Evolutionary conservation across 2,113 vertebrate genomes (phyloP).

Genomic region (Chaetorhynchus papuensis): DNA sequence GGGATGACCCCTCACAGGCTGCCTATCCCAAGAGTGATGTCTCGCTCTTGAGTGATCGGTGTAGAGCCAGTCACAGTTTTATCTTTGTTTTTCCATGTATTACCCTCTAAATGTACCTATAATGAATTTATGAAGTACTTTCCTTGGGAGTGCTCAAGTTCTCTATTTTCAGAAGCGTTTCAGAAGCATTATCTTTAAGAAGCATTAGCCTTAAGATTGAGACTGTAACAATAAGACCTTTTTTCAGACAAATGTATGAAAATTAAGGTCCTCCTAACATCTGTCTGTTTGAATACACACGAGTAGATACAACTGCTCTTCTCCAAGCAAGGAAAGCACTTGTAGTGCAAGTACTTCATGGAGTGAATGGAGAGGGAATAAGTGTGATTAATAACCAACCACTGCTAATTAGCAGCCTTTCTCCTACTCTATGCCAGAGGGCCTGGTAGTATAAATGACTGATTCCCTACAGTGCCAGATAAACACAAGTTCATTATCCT

Average conservation of each 20-base stretch:
- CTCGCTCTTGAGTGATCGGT: not conserved
- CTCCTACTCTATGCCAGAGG: not conserved
- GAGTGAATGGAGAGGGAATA: not conserved
- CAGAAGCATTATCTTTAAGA: not conserved
- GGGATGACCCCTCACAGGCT: not conserved
- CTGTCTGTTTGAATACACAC: not conserved
- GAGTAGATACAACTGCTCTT: not conserved
- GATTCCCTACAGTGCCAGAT: not conserved
- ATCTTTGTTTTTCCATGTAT: not conserved
- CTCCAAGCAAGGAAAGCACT: not conserved
- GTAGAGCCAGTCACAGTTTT: not conserved
- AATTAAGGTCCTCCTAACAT: not conserved
- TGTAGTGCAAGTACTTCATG: not conserved
- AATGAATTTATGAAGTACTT: not conserved
- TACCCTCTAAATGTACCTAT: not conserved
- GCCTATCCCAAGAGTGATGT: not conserved
- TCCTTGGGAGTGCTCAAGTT: not conserved
- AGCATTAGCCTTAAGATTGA: not conserved
- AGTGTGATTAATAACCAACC: constrained; percentile 45
- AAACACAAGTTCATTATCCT: constrained; percentile 18
- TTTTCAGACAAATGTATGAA: not conserved
- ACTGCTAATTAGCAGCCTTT: constrained; percentile 36
- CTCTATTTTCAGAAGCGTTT: not conserved
- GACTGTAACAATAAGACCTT: not conserved
- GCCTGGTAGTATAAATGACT: not conserved